A percentile compares a stretch with the other conserved stretches of the same genome.
phyloP scores from a whole-genome alignment of 2,797 vertebrate species.

The Gadopsis bispinosus region DNA sequence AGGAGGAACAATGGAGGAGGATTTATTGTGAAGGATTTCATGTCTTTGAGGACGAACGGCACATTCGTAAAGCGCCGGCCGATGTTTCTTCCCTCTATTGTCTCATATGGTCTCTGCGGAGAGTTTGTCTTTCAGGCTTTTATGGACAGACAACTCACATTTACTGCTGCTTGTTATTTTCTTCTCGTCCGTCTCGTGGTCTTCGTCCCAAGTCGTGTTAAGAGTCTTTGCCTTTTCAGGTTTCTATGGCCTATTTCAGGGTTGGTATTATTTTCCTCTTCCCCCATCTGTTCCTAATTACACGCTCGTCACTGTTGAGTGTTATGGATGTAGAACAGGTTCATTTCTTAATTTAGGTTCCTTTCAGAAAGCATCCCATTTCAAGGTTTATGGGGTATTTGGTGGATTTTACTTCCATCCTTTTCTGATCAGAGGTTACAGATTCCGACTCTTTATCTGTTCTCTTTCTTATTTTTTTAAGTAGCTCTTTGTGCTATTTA shows the following conservation, averaged over 20 bases:
- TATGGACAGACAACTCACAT: slow-evolving; percentile 10
- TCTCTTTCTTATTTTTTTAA: not conserved
- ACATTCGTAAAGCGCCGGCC: slow-evolving; percentile 2
- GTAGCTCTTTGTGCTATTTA: slow-evolving; percentile 14
- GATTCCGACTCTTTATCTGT: not conserved
- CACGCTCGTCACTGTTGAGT: not conserved
- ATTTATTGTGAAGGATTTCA: not conserved
- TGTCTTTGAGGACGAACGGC: slow-evolving; percentile 10
- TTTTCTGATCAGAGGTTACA: slow-evolving; percentile 3
- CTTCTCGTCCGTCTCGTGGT: not conserved
- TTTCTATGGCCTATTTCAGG: not conserved
- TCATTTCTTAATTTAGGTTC: not conserved
- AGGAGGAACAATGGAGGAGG: not conserved
- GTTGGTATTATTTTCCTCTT: not conserved
- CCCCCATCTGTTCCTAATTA: not conserved
- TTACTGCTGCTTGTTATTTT: slow-evolving; percentile 10
- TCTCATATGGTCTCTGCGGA: slow-evolving; percentile 1
- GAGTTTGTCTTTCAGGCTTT: slow-evolving; percentile 24
- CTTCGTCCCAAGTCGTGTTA: not conserved
- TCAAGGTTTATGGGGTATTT: slow-evolving; percentile 3
- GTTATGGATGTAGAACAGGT: not conserved
- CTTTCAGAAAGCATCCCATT: not conserved
- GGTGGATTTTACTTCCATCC: not conserved
- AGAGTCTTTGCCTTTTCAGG: not conserved
- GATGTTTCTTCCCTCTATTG: not conserved